These are phyloP conservation scores for Uromys caudimaculatus DNA, from an alignment of 2,797 vertebrate genomes.

Conservation along the genomic window DNA sequence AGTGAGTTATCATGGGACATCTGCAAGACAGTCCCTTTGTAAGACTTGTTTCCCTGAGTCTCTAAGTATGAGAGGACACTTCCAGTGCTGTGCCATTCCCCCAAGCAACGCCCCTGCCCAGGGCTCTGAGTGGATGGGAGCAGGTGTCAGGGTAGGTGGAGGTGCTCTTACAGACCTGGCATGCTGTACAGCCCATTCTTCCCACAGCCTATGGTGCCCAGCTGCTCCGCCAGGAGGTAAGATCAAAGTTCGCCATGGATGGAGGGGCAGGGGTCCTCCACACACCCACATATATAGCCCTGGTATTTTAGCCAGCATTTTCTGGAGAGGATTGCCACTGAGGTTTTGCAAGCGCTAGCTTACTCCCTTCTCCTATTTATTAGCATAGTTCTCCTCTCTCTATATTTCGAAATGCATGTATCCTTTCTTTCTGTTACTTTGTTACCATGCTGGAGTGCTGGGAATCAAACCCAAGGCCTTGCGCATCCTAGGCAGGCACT, in stretches of 20 bases:
- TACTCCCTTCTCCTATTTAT: neutral
- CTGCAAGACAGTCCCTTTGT: neutral
- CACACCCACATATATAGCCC: accelerated
- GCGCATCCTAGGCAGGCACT: neutral
- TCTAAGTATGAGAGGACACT: neutral
- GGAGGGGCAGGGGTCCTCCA: neutral
- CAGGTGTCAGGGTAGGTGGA: neutral
- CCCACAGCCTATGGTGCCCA: neutral
- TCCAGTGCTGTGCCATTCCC: neutral
- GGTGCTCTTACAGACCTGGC: too few species aligned
- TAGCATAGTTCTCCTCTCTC: neutral
- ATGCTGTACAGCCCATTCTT: neutral
- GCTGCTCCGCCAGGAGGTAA: neutral
- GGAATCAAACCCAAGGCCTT: neutral
- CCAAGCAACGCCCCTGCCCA: accelerated
- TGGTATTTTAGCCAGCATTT: neutral
- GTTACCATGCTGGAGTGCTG: neutral
- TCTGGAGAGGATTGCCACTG: neutral
- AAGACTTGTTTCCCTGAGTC: neutral
- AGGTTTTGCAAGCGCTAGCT: neutral
- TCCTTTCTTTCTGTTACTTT: neutral
- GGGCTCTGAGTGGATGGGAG: neutral
- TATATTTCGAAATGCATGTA: neutral
- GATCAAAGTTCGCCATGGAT: neutral
- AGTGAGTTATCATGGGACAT: neutral